phyloP scores from a whole-genome alignment of 2,888 invertebrate species.

The Apamea monoglypha region DNA sequence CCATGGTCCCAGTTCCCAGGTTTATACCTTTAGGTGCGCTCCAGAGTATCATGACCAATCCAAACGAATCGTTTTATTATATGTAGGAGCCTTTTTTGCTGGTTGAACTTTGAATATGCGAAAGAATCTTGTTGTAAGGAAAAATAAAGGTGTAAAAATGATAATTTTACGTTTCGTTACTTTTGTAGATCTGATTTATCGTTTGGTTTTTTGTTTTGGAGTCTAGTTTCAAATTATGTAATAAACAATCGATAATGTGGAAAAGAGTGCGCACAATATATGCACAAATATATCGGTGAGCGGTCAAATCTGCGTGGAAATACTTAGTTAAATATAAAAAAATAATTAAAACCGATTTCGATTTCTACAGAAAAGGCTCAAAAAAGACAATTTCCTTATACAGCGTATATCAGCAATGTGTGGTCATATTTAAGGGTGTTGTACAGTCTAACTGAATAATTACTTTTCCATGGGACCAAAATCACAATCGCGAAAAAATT shows the following conservation, averaged over 20 bases:
- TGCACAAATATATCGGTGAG: neutral
- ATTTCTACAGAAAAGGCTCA: no score
- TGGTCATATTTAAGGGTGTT: neutral
- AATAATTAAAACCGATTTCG: neutral
- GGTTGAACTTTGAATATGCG: conserved; percentile 58
- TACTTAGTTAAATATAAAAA: neutral
- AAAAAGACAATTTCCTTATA: no score
- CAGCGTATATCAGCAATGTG: neutral
- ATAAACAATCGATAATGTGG: neutral
- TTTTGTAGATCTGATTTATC: conserved; percentile 5
- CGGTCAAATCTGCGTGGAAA: neutral
- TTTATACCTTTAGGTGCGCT: conserved; percentile 78
- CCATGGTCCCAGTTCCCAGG: conserved; percentile 75
- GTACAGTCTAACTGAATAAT: neutral
- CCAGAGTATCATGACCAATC: conserved; percentile 75
- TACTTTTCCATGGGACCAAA: neutral
- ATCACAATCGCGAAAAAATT: neutral
- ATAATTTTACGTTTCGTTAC: conserved; percentile 13
- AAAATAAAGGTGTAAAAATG: conserved; percentile 41
- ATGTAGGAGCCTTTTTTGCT: conserved; percentile 66
- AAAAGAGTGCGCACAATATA: neutral
- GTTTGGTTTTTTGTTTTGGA: neutral
- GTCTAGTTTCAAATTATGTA: neutral
- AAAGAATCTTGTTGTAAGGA: conserved; percentile 35
- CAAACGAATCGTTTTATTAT: conserved; percentile 78